Conservation (phyloP, 2,113 vertebrate genomes). For the Lichenostomus cassidix region DNA sequence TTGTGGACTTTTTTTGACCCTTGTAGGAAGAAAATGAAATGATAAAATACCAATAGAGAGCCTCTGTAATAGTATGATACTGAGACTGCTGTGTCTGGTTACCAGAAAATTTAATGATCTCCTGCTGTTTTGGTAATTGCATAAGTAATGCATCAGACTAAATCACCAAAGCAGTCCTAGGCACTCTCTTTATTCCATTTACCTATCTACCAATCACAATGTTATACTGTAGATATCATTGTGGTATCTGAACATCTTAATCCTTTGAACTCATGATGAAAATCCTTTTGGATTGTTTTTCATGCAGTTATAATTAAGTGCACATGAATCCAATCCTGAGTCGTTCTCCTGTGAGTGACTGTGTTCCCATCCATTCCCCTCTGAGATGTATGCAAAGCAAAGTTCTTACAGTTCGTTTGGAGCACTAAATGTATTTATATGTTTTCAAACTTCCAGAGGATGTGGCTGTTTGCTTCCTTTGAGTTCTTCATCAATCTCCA, state of each 20-base stretch:
- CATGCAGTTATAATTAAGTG: constrained; percentile 24
- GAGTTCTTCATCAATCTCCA: background rate
- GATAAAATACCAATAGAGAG: constrained; percentile 75
- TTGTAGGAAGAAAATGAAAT: constrained; percentile 65
- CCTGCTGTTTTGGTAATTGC: constrained; percentile 99
- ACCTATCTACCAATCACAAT: constrained; percentile 49
- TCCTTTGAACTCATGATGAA: constrained; percentile 43
- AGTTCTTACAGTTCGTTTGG: background rate
- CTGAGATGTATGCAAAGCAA: background rate
- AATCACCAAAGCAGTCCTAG: constrained; percentile 73
- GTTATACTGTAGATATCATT: constrained; percentile 56
- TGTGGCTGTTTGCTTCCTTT: background rate
- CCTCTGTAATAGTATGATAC: constrained; percentile 77
- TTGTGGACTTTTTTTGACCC: background rate
- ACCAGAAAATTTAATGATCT: constrained; percentile 91
- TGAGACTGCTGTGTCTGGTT: constrained; percentile 76
- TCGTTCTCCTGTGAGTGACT: background rate
- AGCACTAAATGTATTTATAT: background rate
- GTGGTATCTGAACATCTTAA: constrained; percentile 41
- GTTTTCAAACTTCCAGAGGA: background rate
- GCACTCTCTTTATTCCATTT: constrained; percentile 55
- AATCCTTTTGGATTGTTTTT: constrained; percentile 33
- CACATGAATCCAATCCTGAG: background rate
- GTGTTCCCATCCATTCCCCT: background rate
- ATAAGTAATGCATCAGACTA: constrained; percentile 94